Evolutionary conservation across 2,113 vertebrate genomes (phyloP).

Genomic region (Enhydra lutris): DNA sequence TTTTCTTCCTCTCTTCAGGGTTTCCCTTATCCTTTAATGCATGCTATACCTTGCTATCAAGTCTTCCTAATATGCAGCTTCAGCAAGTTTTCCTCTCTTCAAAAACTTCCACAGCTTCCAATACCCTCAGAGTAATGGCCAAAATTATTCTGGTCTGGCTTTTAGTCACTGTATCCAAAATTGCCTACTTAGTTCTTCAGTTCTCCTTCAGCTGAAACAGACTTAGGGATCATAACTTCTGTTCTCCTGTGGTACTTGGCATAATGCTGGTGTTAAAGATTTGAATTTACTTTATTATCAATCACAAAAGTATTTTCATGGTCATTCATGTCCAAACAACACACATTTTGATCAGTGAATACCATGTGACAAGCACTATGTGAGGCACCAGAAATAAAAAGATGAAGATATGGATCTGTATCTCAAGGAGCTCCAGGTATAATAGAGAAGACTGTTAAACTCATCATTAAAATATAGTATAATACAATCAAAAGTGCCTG

Average conservation of each 20-base stretch:
- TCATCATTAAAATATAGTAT: conserved; percentile 21
- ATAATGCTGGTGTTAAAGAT: neutral
- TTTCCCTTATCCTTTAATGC: neutral
- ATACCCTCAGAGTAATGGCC: neutral
- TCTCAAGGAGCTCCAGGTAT: neutral
- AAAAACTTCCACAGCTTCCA: neutral
- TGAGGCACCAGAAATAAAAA: neutral
- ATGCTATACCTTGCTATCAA: neutral
- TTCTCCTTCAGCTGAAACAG: conserved; percentile 13
- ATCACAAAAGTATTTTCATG: neutral
- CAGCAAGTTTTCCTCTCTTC: neutral
- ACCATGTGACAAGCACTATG: neutral
- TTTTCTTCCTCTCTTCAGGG: neutral
- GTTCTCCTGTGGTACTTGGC: neutral
- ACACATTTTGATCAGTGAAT: conserved; percentile 1
- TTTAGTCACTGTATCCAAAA: neutral
- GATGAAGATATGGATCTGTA: neutral
- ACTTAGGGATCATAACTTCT: neutral
- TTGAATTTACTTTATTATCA: neutral
- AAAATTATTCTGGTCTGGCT: neutral
- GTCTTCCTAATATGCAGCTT: neutral
- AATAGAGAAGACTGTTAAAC: neutral
- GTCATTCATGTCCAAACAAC: conserved; percentile 8
- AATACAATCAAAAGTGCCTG: neutral
- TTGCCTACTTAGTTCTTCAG: neutral